Conservation (phyloP, 1,140 invertebrate genomes). For the Metaphire vulgaris region DNA sequence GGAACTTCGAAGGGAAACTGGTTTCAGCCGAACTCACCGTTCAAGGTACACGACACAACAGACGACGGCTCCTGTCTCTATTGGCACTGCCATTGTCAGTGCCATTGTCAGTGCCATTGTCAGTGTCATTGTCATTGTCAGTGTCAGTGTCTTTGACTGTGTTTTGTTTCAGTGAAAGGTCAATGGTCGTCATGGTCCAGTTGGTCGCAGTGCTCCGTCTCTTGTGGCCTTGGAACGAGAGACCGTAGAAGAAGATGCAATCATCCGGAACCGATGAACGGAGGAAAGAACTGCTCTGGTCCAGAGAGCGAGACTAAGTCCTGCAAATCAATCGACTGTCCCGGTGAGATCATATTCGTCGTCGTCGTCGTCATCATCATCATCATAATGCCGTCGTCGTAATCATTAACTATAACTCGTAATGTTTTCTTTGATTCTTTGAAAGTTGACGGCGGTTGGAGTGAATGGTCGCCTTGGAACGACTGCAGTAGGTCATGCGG, state of each 20-base stretch:
- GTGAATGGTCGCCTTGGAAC: slow-evolving; percentile 55
- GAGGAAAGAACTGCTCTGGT: slow-evolving; percentile 58
- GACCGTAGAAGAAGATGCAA: slow-evolving; percentile 36
- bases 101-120: too few species aligned
- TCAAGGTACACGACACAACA: slow-evolving; percentile 47
- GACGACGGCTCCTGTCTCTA: too few species aligned
- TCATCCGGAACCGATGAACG: slow-evolving; percentile 61
- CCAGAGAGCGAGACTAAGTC: slow-evolving; percentile 30
- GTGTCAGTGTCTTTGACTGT: too few species aligned
- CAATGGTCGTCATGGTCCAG: not conserved
- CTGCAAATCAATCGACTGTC: slow-evolving; percentile 39
- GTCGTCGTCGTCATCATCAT: too few species aligned
- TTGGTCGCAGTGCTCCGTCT: not conserved
- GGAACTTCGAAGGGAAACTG: slow-evolving; percentile 47
- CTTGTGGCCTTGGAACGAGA: not conserved
- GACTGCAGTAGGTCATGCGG: slow-evolving; percentile 47
- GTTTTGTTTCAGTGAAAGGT: not conserved
- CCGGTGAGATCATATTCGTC: slow-evolving; percentile 17
- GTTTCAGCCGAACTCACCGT: slow-evolving; percentile 45
- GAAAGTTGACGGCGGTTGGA: slow-evolving; percentile 55
- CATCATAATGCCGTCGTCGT: too few species aligned
- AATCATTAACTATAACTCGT: too few species aligned
- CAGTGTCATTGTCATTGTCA: too few species aligned
- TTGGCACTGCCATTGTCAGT: too few species aligned
- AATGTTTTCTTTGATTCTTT: too few species aligned